These are phyloP conservation scores for Acronicta psi DNA, from an alignment of 2,888 invertebrate genomes.

Conservation along the genomic window DNA sequence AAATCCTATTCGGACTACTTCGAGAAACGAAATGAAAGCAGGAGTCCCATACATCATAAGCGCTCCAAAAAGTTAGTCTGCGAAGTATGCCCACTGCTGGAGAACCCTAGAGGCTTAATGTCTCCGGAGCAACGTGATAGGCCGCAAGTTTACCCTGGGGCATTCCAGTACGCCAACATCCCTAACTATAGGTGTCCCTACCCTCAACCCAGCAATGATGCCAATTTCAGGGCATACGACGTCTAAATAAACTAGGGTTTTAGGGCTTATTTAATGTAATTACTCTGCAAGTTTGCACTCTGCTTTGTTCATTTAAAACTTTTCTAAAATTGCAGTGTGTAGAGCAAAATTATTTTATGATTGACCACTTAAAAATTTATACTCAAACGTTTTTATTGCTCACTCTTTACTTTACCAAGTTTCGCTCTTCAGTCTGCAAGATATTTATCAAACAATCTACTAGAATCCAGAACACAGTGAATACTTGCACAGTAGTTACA, in stretches of 20 bases:
- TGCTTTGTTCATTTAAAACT: constrained; percentile 1
- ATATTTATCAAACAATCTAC: neutral
- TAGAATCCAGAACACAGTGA: neutral
- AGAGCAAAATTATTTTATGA: neutral
- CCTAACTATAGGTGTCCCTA: constrained; percentile 62
- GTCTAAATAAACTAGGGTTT: neutral
- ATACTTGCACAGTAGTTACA: neutral
- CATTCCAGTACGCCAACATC: constrained; percentile 56
- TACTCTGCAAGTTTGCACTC: neutral
- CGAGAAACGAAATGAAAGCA: constrained; percentile 13
- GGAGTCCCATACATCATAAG: constrained; percentile 33
- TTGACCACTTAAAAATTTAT: too few relatives aligned
- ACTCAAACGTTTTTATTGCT: too few relatives aligned
- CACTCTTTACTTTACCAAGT: too few relatives aligned
- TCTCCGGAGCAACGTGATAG: constrained; percentile 61
- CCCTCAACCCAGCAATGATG: constrained; percentile 37
- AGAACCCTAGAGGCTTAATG: constrained; percentile 55
- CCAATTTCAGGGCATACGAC: constrained; percentile 2
- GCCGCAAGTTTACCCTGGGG: constrained; percentile 57
- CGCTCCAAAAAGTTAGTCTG: constrained; percentile 12
- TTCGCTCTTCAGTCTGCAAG: neutral
- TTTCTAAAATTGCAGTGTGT: neutral
- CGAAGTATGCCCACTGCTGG: constrained; percentile 48
- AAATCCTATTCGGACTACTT: constrained; percentile 20
- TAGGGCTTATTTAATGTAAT: neutral